These are phyloP conservation scores for Ditula angustiorana DNA, from an alignment of 2,888 invertebrate species.

Conservation along the genomic window DNA sequence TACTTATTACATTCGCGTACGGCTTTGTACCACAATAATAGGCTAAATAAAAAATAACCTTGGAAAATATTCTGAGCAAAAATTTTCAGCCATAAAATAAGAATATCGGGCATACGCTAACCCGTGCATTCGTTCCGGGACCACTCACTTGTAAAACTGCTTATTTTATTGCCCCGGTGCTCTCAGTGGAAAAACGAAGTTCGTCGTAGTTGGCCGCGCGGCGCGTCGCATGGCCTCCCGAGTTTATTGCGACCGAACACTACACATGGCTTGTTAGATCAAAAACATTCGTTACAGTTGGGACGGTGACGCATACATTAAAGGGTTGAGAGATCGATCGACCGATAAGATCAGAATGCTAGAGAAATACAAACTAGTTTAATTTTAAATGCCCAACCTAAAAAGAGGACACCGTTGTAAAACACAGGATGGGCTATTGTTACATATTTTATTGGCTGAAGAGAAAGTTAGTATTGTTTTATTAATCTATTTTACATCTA, in stretches of 20 bases:
- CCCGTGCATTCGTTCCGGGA: conserved; percentile 68
- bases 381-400: conserved; percentile 68
- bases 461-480: conserved; percentile 77
- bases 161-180: conserved; percentile 74
- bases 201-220: conserved; percentile 60
- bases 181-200: conserved; percentile 64
- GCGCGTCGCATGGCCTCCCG: conserved; percentile 49
- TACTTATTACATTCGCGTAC: not conserved
- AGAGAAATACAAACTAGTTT: conserved; percentile 79
- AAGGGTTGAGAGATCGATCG: conserved; percentile 80
- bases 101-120: conserved; percentile 71
- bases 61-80: conserved; percentile 58
- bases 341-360: conserved; percentile 71
- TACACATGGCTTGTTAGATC: conserved; percentile 56
- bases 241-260: conserved; percentile 43
- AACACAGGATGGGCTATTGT: conserved; percentile 78
- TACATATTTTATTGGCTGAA: conserved; percentile 73
- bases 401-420: conserved; percentile 72
- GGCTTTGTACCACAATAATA: not conserved
- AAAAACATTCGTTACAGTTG: conserved; percentile 64
- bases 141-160: conserved; percentile 78
- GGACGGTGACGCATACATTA: conserved; percentile 72
- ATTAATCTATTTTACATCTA: conserved; percentile 79
- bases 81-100: conserved; percentile 70
- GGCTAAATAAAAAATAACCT: conserved; percentile 29